A percentile compares a stretch with the other conserved stretches of the same genome.
These are phyloP conservation scores for Perizoma affinitatum DNA, from an alignment of 2,888 invertebrate species.

Conservation along the genomic window DNA sequence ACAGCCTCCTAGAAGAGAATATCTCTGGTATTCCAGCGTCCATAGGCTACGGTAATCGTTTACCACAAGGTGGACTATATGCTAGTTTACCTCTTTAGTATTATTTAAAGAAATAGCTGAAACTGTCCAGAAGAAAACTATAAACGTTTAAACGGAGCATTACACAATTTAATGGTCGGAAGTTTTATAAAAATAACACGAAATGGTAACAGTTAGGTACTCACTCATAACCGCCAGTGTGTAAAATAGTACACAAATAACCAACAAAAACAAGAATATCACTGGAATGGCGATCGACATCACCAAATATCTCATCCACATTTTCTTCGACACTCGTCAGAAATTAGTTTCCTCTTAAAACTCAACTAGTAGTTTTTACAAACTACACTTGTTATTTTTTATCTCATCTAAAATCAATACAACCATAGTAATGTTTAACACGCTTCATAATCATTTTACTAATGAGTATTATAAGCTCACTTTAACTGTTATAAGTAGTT, in stretches of 20 bases:
- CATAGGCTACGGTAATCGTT: too few relatives aligned
- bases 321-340: background rate
- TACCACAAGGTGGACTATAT: too few relatives aligned
- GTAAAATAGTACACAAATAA: background rate
- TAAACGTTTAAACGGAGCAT: too few relatives aligned
- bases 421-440: background rate
- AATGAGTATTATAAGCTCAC: background rate
- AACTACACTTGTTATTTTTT: background rate
- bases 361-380: too few relatives aligned
- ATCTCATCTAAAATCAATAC: background rate
- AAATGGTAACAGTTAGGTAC: background rate
- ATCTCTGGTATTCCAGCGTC: too few relatives aligned
- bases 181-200: too few relatives aligned
- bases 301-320: conserved; percentile 22
- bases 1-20: too few relatives aligned
- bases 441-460: background rate
- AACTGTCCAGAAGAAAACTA: too few relatives aligned
- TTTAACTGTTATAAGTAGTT: background rate
- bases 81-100: too few relatives aligned
- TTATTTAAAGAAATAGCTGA: too few relatives aligned
- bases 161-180: too few relatives aligned
- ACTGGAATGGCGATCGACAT: background rate
- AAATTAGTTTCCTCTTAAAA: background rate
- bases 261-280: background rate
- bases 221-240: background rate